Evolutionary conservation across 1,140 invertebrate genomes (phyloP).

Genomic region (Drosophila watanabei): DNA sequence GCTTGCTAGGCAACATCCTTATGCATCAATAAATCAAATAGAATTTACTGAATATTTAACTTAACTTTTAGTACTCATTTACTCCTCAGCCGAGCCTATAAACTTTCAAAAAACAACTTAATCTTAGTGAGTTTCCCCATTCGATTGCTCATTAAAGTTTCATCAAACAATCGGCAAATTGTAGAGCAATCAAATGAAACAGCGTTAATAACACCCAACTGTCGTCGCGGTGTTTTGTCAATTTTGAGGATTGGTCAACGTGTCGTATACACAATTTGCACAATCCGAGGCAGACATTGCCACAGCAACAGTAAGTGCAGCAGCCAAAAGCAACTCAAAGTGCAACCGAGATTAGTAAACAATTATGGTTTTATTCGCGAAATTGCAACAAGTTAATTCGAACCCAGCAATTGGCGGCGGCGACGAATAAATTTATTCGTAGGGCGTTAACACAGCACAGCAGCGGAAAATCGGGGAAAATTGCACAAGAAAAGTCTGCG

Average conservation of each 20-base stretch:
- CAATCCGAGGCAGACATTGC: slow-evolving; percentile 47
- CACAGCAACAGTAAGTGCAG: slow-evolving; percentile 18
- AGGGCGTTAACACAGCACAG: slow-evolving; percentile 60
- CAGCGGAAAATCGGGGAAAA: slow-evolving; percentile 38
- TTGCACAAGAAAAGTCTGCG: slow-evolving; percentile 36
- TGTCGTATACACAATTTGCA: slow-evolving; percentile 79
- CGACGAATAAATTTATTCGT: slow-evolving; percentile 63
- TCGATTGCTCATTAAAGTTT: slow-evolving; percentile 32
- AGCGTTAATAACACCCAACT: slow-evolving; percentile 64
- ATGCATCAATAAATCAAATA: background rate
- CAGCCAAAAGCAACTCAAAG: slow-evolving; percentile 35
- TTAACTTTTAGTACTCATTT: background rate
- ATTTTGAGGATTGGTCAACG: slow-evolving; percentile 78
- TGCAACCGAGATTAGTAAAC: slow-evolving; percentile 72
- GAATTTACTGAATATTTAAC: background rate
- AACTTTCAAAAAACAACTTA: background rate
- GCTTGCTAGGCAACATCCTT: background rate
- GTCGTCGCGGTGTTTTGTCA: slow-evolving; percentile 63
- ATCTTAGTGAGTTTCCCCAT: background rate
- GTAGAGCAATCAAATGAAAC: slow-evolving; percentile 48
- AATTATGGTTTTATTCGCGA: slow-evolving; percentile 76
- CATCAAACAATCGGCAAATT: slow-evolving; percentile 43
- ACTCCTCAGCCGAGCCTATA: background rate
- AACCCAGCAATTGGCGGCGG: slow-evolving; percentile 62
- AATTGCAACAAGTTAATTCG: slow-evolving; percentile 81